Conservation (phyloP, 2,797 vertebrate genomes). For the Sebastes nivosus region DNA sequence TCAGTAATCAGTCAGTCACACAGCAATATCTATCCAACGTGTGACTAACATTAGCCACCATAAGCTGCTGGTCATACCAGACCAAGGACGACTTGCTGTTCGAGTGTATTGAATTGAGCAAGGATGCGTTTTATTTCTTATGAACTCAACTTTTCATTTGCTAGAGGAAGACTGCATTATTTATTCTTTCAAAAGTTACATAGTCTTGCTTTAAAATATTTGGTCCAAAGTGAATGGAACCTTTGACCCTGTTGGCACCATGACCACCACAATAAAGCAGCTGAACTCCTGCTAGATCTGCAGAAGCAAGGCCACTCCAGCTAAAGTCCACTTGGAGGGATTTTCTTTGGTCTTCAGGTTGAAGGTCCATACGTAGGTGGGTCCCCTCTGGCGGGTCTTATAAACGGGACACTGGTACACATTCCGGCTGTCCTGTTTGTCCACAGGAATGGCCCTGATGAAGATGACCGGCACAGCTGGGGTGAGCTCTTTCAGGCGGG, state of each 20-base stretch:
- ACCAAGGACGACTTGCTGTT: too few relatives aligned
- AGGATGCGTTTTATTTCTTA: not conserved
- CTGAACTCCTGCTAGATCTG: slow-evolving; percentile 77
- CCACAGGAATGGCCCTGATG: slow-evolving; percentile 88
- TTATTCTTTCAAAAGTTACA: not conserved
- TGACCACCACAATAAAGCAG: not conserved
- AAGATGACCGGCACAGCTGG: slow-evolving; percentile 91
- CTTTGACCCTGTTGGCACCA: slow-evolving; percentile 21
- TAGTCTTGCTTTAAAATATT: not conserved
- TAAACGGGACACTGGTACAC: slow-evolving; percentile 92
- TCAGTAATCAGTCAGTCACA: not conserved
- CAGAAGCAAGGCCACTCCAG: slow-evolving; percentile 91
- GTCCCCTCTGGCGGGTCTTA: slow-evolving; percentile 91
- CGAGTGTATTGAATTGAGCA: not conserved
- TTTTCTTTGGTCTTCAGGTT: slow-evolving; percentile 92
- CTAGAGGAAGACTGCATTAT: not conserved
- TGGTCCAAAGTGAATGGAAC: not conserved
- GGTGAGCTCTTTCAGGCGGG: slow-evolving; percentile 90
- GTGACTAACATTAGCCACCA: too few relatives aligned
- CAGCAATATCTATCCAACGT: too few relatives aligned
- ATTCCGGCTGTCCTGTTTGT: slow-evolving; percentile 86
- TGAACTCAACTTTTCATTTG: not conserved
- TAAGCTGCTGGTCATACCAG: too few relatives aligned
- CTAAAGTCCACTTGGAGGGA: slow-evolving; percentile 93
- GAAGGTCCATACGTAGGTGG: slow-evolving; percentile 95